phyloP scores from a whole-genome alignment of 2,113 vertebrate species.

The Cyanistes caeruleus region DNA sequence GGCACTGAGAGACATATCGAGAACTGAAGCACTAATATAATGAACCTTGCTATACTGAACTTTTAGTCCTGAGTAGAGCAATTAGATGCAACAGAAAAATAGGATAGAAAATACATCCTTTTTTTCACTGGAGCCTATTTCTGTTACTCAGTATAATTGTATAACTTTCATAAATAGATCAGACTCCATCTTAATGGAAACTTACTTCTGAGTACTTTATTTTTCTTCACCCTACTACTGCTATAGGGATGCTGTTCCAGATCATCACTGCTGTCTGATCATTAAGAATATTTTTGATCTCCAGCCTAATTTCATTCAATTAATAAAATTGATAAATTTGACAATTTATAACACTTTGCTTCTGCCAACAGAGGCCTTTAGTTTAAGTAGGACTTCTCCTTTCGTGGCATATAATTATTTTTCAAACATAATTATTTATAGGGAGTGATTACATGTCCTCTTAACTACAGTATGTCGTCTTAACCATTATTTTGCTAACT shows the following conservation, averaged over 20 bases:
- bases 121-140: constrained; percentile 8
- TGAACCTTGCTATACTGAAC: not conserved
- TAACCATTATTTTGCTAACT: not conserved
- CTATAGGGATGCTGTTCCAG: not conserved
- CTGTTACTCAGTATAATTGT: not conserved
- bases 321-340: not conserved
- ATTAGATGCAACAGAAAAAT: constrained; percentile 18
- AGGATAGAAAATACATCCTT: not conserved
- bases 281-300: constrained; percentile 38
- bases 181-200: not conserved
- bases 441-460: not conserved
- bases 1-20: not conserved
- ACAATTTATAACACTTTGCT: constrained; percentile 41
- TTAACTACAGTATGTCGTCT: not conserved
- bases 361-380: constrained; percentile 35
- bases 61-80: not conserved
- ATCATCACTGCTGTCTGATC: not conserved
- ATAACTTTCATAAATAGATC: constrained; percentile 20
- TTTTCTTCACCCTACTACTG: not conserved
- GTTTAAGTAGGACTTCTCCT: constrained; percentile 7
- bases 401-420: constrained; percentile 12
- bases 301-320: constrained; percentile 25
- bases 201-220: not conserved
- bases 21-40: not conserved
- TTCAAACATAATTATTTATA: constrained; percentile 33